Base-by-base conservation (phyloP, 2,113 vertebrate genomes). In the Myrmecophaga tridactyla region DNA sequence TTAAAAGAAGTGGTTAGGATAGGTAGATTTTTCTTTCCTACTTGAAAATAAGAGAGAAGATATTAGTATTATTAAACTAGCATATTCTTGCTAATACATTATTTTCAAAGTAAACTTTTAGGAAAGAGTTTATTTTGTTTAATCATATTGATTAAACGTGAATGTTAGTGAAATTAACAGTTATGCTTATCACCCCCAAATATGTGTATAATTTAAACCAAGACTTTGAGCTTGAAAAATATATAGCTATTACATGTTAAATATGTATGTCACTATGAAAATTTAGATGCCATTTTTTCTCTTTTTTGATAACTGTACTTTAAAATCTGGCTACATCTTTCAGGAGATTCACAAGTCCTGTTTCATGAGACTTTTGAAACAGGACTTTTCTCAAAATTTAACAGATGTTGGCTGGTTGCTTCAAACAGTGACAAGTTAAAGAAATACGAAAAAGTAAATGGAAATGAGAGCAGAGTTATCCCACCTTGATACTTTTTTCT, bases 301-400 rank as follows among this genome's bases (percentile, higher is more conserved):
- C 31, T 18, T 48, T 78, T 14, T 48, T 73, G 48, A 58, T 56
- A 72, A 77, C 29, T 29, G 0, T 39, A 14, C 34, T 65, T 82
- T 51, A 15, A 63, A 92, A 86, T 84, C n/a, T 67, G 39, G 23
- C 31, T 43, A 14, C 15, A 60, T 84, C 29, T 67, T 90, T 92
- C 3, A 29, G 41, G 63, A 60, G 7, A 70, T 21, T 75, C 15
- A n/a, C 18, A 76, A 83, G 72, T 27, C 17, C 34, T 51, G 4
- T 73, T 82, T 51, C 36, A 20, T n/a, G n/a, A n/a, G n/a, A n/a
- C n/a, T n/a, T n/a, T n/a, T n/a, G n/a, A n/a, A n/a, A n/a, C n/a
- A n/a, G n/a, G n/a, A n/a, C n/a, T n/a, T n/a, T 94, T 89, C 67
- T 60, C 62, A 91, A 60, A 85, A 46, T 62, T 69, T 62, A 78